phyloP scores from a whole-genome alignment of 2,113 vertebrate genomes.

The Puntigrus tetrazona region DNA sequence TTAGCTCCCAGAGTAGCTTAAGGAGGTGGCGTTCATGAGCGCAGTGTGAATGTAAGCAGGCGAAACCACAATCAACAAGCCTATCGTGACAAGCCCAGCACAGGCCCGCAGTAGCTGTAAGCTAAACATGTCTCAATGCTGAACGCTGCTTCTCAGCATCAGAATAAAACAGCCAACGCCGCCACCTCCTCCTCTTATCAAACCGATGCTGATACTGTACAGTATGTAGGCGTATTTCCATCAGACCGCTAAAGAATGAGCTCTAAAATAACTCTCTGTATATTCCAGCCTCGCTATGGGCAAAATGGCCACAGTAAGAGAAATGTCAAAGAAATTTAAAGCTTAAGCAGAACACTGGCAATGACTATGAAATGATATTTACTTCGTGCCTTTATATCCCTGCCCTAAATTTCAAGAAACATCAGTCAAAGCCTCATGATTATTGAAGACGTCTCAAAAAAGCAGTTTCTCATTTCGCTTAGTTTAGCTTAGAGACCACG shows the following conservation, averaged over 20 bases:
- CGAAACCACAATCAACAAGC: background rate
- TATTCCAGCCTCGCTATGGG: background rate
- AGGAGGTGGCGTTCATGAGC: conserved; percentile 38
- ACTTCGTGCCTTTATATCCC: background rate
- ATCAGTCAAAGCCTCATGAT: background rate
- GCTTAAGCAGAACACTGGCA: background rate
- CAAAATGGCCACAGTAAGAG: background rate
- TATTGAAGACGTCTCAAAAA: background rate
- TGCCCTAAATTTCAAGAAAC: background rate
- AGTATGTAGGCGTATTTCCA: conserved; percentile 5
- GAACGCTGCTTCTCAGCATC: background rate
- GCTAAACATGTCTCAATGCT: background rate
- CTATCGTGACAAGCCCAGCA: background rate
- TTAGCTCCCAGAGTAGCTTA: conserved; percentile 44
- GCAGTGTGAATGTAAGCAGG: conserved; percentile 33
- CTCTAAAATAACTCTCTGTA: background rate
- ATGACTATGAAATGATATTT: background rate
- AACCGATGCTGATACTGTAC: background rate
- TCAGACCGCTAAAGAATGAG: background rate
- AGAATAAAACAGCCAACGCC: background rate
- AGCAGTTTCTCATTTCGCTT: background rate
- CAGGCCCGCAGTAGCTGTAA: background rate
- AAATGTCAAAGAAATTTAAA: background rate
- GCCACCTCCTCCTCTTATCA: background rate
- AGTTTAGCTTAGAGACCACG: background rate